Percentiles rank a stretch among this genome's conserved stretches.
Evolutionary conservation across 2,888 invertebrate genomes (phyloP).

Genomic region (Pollenia labialis): DNA sequence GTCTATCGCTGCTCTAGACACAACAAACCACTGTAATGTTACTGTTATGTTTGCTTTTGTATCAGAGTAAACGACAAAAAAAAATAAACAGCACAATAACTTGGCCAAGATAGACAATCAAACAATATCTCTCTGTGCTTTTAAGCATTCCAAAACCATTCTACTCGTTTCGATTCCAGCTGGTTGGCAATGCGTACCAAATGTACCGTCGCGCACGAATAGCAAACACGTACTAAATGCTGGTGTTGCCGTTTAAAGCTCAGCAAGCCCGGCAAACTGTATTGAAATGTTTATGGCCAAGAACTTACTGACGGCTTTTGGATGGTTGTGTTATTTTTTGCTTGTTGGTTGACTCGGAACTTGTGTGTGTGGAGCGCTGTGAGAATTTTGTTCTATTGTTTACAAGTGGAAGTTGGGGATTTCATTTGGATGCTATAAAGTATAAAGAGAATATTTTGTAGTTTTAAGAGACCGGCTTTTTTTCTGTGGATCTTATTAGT

Average conservation of each 20-base stretch:
- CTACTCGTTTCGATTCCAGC: constrained; percentile 14
- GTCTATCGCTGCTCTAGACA: constrained; percentile 2
- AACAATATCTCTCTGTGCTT: not conserved
- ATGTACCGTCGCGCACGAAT: constrained; percentile 73
- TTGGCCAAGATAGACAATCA: constrained; percentile 21
- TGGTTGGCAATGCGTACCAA: constrained; percentile 67
- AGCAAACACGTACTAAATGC: constrained; percentile 71
- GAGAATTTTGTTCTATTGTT: constrained; percentile 42
- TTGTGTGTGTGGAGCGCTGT: constrained; percentile 45
- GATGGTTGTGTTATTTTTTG: constrained; percentile 3
- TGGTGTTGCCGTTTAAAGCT: constrained; percentile 55
- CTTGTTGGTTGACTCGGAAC: not conserved
- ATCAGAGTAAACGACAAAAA: not conserved
- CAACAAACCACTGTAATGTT: constrained; percentile 28
- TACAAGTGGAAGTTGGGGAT: constrained; percentile 31
- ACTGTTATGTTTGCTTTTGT: constrained; percentile 48
- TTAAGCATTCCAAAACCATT: constrained; percentile 14
- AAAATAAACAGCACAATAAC: not conserved
- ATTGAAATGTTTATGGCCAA: constrained; percentile 58
- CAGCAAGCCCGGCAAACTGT: constrained; percentile 49
- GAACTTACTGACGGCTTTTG: constrained; percentile 46
- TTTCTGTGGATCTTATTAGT: not conserved
- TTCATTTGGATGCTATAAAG: constrained; percentile 8
- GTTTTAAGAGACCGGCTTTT: constrained; percentile 54
- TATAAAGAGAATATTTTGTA: not conserved